Evolutionary conservation across 2,888 invertebrate species (phyloP).

Genomic region (Fabriciana adippe): DNA sequence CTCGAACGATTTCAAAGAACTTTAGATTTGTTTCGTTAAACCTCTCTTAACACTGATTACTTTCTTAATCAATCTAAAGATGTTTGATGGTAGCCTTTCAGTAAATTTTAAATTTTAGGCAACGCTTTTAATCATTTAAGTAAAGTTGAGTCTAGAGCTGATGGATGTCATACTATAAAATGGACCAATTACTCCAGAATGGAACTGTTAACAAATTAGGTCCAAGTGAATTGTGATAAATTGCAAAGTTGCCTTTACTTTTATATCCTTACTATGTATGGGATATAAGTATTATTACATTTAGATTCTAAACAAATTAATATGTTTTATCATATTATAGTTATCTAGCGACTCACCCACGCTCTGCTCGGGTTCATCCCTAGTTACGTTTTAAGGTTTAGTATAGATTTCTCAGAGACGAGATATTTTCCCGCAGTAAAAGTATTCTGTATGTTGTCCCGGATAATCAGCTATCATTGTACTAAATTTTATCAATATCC

Average conservation of each 20-base stretch:
- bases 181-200: constrained; percentile 15
- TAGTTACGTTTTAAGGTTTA: too few relatives aligned
- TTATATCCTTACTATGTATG: background rate
- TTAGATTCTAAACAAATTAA: too few relatives aligned
- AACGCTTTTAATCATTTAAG: constrained; percentile 12
- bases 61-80: constrained; percentile 22
- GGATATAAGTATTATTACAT: background rate
- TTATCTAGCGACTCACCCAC: too few relatives aligned
- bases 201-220: constrained; percentile 4
- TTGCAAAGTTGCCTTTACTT: background rate
- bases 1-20: constrained; percentile 15
- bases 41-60: constrained; percentile 21
- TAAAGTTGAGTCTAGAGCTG: constrained; percentile 8
- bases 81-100: constrained; percentile 16
- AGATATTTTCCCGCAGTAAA: too few relatives aligned
- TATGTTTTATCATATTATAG: too few relatives aligned
- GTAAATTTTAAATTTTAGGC: constrained; percentile 17
- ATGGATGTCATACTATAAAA: constrained; percentile 16
- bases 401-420: too few relatives aligned
- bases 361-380: too few relatives aligned
- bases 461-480: too few relatives aligned
- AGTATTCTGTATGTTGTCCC: too few relatives aligned
- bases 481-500: too few relatives aligned
- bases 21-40: constrained; percentile 19
- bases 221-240: background rate